Evolutionary conservation across 2,888 invertebrate species (phyloP).

Genomic region (Conchocele bisecta): DNA sequence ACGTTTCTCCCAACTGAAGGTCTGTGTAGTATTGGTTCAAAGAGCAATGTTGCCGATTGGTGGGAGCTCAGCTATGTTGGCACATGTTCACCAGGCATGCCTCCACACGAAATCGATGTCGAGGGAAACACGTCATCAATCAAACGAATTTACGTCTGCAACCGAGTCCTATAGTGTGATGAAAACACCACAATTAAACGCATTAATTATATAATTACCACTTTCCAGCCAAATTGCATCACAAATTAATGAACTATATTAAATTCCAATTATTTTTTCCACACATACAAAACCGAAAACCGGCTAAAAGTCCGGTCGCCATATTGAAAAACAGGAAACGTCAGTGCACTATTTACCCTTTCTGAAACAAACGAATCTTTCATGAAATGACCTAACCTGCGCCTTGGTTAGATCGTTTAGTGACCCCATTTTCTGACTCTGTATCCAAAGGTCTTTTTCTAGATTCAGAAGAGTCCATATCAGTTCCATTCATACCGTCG

Average conservation of each 20-base stretch:
- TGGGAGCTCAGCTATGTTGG: constrained; percentile 67
- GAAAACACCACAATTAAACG: constrained; percentile 36
- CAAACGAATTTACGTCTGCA: constrained; percentile 48
- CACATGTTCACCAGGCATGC: constrained; percentile 76
- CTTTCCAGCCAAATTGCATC: constrained; percentile 59
- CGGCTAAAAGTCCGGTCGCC: constrained; percentile 76
- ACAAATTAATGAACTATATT: constrained; percentile 44
- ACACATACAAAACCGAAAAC: constrained; percentile 62
- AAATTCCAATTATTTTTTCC: constrained; percentile 66
- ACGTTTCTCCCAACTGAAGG: constrained; percentile 62
- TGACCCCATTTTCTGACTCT: constrained; percentile 81
- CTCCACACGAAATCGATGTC: constrained; percentile 74
- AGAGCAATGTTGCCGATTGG: constrained; percentile 66
- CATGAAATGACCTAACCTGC: constrained; percentile 77
- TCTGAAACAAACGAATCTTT: constrained; percentile 64
- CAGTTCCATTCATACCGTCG: constrained; percentile 80
- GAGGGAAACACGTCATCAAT: constrained; percentile 61
- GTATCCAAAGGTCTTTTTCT: constrained; percentile 82
- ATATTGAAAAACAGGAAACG: constrained; percentile 75
- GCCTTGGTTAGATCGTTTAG: constrained; percentile 82
- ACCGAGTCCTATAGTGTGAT: constrained; percentile 18
- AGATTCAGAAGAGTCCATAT: constrained; percentile 81
- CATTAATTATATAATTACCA: constrained; percentile 39
- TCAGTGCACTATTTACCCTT: constrained; percentile 61
- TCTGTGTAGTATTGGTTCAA: constrained; percentile 58